Percentiles rank a stretch among this genome's conserved stretches.
phyloP scores from a whole-genome alignment of 1,140 invertebrate genomes.

The Penaeus japonicus region DNA sequence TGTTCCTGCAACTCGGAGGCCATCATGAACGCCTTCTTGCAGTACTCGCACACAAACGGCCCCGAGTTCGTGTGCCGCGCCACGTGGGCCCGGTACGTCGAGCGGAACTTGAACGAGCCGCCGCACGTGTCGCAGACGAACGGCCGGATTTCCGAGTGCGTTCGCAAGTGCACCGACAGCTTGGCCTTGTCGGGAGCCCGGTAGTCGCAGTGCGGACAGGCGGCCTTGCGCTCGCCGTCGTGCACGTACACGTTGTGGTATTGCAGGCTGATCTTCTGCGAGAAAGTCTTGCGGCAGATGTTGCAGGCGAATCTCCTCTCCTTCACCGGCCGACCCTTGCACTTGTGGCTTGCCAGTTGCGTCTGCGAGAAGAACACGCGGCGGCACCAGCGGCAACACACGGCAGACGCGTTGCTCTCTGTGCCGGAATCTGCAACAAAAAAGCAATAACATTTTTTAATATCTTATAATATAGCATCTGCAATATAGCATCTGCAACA shows the following conservation, averaged over 20 bases:
- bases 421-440: background rate
- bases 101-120: slow-evolving; percentile 56
- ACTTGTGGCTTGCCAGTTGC: background rate
- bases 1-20: slow-evolving; percentile 59
- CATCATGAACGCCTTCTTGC: slow-evolving; percentile 58
- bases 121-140: slow-evolving; percentile 60
- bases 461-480: too few species aligned
- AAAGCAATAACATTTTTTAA: too few species aligned
- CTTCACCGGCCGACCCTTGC: background rate
- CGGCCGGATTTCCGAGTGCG: slow-evolving; percentile 62
- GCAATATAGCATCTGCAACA: too few species aligned
- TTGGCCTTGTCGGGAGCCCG: slow-evolving; percentile 58
- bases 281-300: slow-evolving; percentile 31
- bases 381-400: slow-evolving; percentile 22
- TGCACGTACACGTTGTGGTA: slow-evolving; percentile 46
- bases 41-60: slow-evolving; percentile 53
- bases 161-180: slow-evolving; percentile 63
- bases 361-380: background rate
- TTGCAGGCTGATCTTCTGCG: slow-evolving; percentile 48
- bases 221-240: slow-evolving; percentile 40
- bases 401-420: background rate
- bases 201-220: slow-evolving; percentile 45
- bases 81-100: slow-evolving; percentile 46
- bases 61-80: slow-evolving; percentile 58
- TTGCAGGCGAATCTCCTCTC: background rate